Evolutionary conservation across 2,888 invertebrate genomes (phyloP), one percentile per base, ranked within the genome.

Genomic region (Chouioia cunea): DNA sequence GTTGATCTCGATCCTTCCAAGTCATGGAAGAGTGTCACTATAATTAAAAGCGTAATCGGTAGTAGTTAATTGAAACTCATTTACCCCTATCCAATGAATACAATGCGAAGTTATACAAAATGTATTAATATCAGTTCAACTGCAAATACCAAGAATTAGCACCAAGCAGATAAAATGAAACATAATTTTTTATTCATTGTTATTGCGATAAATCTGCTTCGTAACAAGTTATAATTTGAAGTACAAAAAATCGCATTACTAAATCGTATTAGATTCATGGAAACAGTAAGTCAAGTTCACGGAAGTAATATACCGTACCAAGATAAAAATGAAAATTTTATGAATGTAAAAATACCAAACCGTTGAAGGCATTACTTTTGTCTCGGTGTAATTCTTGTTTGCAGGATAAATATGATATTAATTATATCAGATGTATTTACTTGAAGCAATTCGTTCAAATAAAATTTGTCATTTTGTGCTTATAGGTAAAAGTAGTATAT

Each of bases 371-470:
- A 10, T 53, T 54, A 22, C n/a, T 52, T 60, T 72, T 73, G 57
- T 63, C 73, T 66, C 65, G 65, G 50, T 70, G 66, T 50, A 65
- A 10, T 65, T 66, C 46, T 50, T 23, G 54, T 73, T 73, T 69
- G 63, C 73, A 73, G 69, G 57, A 73, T 65, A 73, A 70, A 36
- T 63, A 73, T 44, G 60, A 62, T 73, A 73, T 62, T 65, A 18
- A 69, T 65, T 60, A 60, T 65, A 60, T 72, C 65, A 72, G 65
- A 69, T 62, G 60, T 65, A 65, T 68, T 57, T 57, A 69, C 69
- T 63, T 62, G 57, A 58, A 63, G 58, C 52, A 58, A 58, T 65
- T 66, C 48, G 16, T 44, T 65, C 62, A 36, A 57, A 62, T 54
- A 10, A 62, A 65, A 59, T 62, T 65, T 65, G 60, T 56, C 22